Evolutionary conservation across 2,888 invertebrate genomes (phyloP).

Genomic region (Hypolimnas misippus): DNA sequence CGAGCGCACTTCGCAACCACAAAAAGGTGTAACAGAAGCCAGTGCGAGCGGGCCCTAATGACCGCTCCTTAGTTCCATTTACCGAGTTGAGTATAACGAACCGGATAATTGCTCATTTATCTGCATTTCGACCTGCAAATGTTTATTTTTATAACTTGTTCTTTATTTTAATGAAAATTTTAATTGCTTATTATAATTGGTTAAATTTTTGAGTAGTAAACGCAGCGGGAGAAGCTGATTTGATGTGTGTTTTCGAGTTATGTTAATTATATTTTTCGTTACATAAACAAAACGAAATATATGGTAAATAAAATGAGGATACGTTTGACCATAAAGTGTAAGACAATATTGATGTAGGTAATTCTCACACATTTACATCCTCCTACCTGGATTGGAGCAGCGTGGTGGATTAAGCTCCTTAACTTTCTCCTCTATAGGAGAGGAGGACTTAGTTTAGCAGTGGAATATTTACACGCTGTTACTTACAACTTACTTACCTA

Average conservation of each 20-base stretch:
- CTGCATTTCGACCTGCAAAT: conserved; percentile 50
- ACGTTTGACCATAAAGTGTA: too few relatives aligned
- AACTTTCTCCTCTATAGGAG: too few relatives aligned
- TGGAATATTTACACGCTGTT: too few relatives aligned
- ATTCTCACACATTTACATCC: too few relatives aligned
- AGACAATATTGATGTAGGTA: too few relatives aligned
- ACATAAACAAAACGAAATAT: too few relatives aligned
- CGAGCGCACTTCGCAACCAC: conserved; percentile 60
- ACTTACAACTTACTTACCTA: too few relatives aligned
- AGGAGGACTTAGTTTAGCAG: too few relatives aligned
- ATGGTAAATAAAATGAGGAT: too few relatives aligned
- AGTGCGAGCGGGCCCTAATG: conserved; percentile 68
- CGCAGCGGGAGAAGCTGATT: neutral
- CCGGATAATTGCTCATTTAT: conserved; percentile 68
- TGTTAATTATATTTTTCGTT: neutral
- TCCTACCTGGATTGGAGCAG: too few relatives aligned
- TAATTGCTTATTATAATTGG: conserved; percentile 15
- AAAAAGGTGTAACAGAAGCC: conserved; percentile 82
- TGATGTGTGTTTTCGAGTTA: neutral
- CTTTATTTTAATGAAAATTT: conserved; percentile 8
- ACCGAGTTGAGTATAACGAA: conserved; percentile 54
- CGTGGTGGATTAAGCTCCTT: too few relatives aligned
- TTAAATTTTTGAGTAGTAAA: neutral
- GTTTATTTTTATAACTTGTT: conserved; percentile 8
- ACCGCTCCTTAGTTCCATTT: conserved; percentile 71